Evolutionary conservation across 1,140 invertebrate genomes (phyloP), one percentile per base, ranked within the genome.

Genomic region (Wiebesia pumilae): DNA sequence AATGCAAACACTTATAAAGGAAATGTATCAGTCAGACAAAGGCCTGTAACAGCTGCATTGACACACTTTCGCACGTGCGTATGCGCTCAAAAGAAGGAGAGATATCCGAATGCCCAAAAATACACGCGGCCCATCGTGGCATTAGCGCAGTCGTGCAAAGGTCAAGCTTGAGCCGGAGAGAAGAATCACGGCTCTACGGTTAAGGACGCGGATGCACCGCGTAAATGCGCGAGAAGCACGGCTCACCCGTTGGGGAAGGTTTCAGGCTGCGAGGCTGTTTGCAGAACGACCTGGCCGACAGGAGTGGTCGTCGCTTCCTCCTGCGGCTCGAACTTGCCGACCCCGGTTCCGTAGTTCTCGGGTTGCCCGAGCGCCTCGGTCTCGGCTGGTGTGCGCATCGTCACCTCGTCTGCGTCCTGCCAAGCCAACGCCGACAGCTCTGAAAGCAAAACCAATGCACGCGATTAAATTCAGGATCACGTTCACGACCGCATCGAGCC

Each of bases 171-270:
- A 58, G 9, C 40, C 16, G 71, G 40, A 14, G 51, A 2, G 51
- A 16, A 16, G 40, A 38, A 16, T 73, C 24, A 38, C 35, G 40
- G 16, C 43, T n/a, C 40, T 3, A 27, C 19, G 2, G 9, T 3
- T 51, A 78, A 40, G 43, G 7, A 30, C 27, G 27, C 24, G 12
- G 4, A 78, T 38, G 43, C 7, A 54, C 2, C 19, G 14, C 19
- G 19, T 19, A 19, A 10, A 54, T 54, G 10, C 4, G 24, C 0
- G 24, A 27, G 27, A 27, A 62, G 14, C 58, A 10, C 16, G 67
- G 24, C 88, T 91, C 89, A 93, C 93, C 93, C 91, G 88, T 92
- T 93, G 58, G 91, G 90, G 84, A 92, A 93, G 67, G 87, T 84
- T 84, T 93, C 92, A 69, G 90, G 89, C 83, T 91, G 90, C n/a